Conservation (phyloP, 2,113 vertebrate genomes). For the Dissostichus mawsoni region DNA sequence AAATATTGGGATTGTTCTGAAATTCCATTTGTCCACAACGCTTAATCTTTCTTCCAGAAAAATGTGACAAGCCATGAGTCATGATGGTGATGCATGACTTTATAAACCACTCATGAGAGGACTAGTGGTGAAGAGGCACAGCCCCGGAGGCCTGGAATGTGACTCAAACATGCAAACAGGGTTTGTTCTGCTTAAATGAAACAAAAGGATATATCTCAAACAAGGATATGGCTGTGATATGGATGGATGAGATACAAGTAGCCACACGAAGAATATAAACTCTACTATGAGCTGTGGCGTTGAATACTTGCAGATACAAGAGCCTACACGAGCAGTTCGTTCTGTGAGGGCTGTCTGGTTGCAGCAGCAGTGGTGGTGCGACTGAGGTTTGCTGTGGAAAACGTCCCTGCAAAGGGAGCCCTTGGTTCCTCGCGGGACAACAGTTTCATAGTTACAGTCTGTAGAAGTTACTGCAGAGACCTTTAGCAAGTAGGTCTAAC, state of each 20-base stretch:
- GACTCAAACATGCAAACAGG: conserved; percentile 56
- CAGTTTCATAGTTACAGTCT: conserved; percentile 41
- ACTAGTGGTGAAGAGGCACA: conserved; percentile 49
- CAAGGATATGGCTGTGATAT: conserved; percentile 34
- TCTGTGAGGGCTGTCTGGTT: conserved; percentile 49
- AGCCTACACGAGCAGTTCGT: conserved; percentile 41
- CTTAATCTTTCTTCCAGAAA: conserved; percentile 60
- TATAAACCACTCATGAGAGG: conserved; percentile 55
- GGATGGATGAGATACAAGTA: conserved; percentile 46
- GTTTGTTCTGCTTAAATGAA: conserved; percentile 40
- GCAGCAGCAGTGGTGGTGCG: conserved; percentile 67
- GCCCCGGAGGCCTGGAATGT: conserved; percentile 44
- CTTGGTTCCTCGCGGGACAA: conserved; percentile 62
- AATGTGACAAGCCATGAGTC: conserved; percentile 69
- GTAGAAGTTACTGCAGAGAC: conserved; percentile 44
- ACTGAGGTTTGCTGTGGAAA: conserved; percentile 71
- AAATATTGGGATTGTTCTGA: conserved; percentile 69
- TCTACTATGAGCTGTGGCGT: conserved; percentile 45
- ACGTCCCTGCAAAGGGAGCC: conserved; percentile 61
- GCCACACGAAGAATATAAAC: conserved; percentile 38
- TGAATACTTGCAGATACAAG: conserved; percentile 38
- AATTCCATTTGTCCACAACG: conserved; percentile 65
- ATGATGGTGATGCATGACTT: conserved; percentile 61
- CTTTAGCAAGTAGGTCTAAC: conserved; percentile 42
- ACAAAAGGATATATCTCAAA: conserved; percentile 46